Percentiles rank a stretch among this genome's conserved stretches.
Conservation (phyloP, 2,888 invertebrate genomes). For the Oxystoma pomonae region DNA sequence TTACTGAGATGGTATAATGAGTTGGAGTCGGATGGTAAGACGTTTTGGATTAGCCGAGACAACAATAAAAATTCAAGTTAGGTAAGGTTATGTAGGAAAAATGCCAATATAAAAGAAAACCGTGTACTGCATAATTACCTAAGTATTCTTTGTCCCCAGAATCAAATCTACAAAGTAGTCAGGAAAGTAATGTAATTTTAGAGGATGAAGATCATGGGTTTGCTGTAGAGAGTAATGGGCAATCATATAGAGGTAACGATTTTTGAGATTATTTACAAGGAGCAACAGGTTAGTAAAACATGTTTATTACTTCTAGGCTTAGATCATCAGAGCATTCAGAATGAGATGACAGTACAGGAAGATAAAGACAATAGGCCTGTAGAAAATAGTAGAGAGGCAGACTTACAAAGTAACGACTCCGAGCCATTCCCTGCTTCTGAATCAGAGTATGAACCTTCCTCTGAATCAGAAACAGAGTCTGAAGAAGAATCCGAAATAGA, state of each 20-base stretch:
- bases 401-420: not conserved
- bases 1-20: not conserved
- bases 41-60: not conserved
- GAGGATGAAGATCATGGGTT: not conserved
- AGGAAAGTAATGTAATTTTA: not conserved
- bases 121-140: not conserved
- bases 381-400: not conserved
- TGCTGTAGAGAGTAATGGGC: not conserved
- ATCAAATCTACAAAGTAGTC: not conserved
- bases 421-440: not conserved
- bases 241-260: not conserved
- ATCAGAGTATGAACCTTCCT: not conserved
- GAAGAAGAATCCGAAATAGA: not conserved
- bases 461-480: not conserved
- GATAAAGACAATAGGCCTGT: not conserved
- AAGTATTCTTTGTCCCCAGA: not conserved
- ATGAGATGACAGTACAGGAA: not conserved
- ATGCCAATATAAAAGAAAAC: not conserved
- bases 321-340: not conserved
- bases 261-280: not conserved
- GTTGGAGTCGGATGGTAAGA: not conserved
- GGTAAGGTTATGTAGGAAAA: not conserved
- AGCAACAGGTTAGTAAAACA: too few relatives aligned
- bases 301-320: not conserved
- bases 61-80: not conserved